Base-by-base conservation (phyloP, 2,113 vertebrate species). In the Leiothrix lutea region DNA sequence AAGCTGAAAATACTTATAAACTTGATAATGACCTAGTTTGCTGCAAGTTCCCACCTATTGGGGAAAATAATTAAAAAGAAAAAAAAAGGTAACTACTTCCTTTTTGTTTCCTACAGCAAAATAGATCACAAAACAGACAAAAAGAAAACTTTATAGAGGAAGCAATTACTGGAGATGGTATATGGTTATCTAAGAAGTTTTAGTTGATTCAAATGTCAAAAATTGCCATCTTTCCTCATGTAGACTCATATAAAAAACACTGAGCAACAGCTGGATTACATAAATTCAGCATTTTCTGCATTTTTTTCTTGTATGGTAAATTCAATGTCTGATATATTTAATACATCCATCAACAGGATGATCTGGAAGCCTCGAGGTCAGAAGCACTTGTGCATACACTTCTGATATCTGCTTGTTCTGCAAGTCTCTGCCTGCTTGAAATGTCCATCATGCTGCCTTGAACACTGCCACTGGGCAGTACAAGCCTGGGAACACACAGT, bases 11-110 rank as follows among this genome's bases (percentile, higher is more conserved):
- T 47, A 47, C 12, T 40, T 51, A 14, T 42, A 38, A 69, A 56
- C 33, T 38, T 56, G 7, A 56, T 56, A 56, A 83, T 44, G 15
- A 75, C 11, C 21, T 51, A 48, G 3, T 69, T 91, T 65, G 24
- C 7, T 53, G 4, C 11, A 50, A 29, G 11, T 42, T 84, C 12
- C 8, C 14, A 73, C 1, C 4, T 44, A 23, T 0, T 11, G 14
- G 15, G 26, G 3, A 38, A 64, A 90, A 67, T 36, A 62, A 26
- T 17, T 25, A 5, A 13, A 9, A 40, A n/a, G 8, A 18, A 33
- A 33, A 33, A 33, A 24, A 54, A 21, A 67, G 38, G 4, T 7
- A 75, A 54, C 2, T 35, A 54, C 23, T 77, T 64, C 7, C 24
- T 36, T 3, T 31, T 67, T 47, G 42, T 60, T 73, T 83, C 25